Conservation (phyloP, 2,888 invertebrate genomes). For the Diloba caeruleocephala region DNA sequence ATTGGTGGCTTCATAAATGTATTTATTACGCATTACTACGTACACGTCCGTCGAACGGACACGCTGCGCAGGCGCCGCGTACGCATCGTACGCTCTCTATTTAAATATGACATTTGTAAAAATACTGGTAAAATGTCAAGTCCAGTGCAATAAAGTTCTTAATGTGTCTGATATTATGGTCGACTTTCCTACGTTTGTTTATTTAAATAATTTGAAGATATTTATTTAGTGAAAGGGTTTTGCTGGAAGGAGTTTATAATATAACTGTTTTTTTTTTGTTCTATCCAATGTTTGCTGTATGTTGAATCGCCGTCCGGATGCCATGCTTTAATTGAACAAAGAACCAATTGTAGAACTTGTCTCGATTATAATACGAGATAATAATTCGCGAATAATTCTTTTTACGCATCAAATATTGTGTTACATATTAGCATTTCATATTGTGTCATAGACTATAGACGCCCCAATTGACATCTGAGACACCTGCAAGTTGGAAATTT, state of each 20-base stretch:
- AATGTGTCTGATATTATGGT: too few species aligned
- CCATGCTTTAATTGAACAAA: constrained; percentile 14
- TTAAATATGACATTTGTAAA: too few species aligned
- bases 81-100: too few species aligned
- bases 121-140: too few species aligned
- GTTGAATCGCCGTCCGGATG: constrained; percentile 22
- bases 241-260: constrained; percentile 14
- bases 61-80: too few species aligned
- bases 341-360: constrained; percentile 11
- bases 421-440: background rate
- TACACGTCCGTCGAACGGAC: background rate
- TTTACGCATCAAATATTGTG: background rate
- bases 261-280: constrained; percentile 27
- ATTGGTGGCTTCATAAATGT: constrained; percentile 12
- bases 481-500: too few species aligned
- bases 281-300: constrained; percentile 23
- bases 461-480: too few species aligned
- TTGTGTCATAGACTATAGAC: too few species aligned
- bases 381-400: background rate
- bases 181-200: too few species aligned
- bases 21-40: constrained; percentile 2
- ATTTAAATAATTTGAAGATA: constrained; percentile 26
- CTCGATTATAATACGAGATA: constrained; percentile 4
- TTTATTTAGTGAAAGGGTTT: constrained; percentile 14
- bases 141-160: too few species aligned